These are phyloP conservation scores for Smutsia temminckii DNA, from an alignment of 2,797 vertebrate genomes.

Conservation along the genomic window DNA sequence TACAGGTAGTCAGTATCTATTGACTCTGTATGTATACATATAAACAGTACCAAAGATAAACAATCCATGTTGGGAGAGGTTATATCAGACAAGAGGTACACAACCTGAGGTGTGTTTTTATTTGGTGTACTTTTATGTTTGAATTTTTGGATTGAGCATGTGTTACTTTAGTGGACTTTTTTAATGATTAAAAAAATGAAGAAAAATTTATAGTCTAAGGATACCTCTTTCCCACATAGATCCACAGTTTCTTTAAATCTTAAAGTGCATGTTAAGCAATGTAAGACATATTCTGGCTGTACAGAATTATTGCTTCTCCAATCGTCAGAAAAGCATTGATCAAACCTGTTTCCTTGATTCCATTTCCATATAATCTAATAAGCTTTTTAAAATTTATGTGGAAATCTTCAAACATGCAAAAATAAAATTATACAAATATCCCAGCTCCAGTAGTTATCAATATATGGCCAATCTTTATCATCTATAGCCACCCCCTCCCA, in stretches of 20 bases:
- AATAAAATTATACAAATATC: neutral
- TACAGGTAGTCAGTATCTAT: neutral
- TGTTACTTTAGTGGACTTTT: constrained; percentile 31
- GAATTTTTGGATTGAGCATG: constrained; percentile 16
- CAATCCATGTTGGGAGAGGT: neutral
- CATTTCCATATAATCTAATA: constrained; percentile 13
- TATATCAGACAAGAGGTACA: constrained; percentile 15
- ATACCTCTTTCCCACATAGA: constrained; percentile 29
- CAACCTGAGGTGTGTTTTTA: constrained; percentile 11
- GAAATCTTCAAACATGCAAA: constrained; percentile 28
- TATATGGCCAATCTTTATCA: neutral
- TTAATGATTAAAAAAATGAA: neutral
- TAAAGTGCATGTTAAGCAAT: neutral
- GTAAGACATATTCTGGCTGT: constrained; percentile 14
- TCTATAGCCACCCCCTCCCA: neutral
- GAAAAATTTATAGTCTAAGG: neutral
- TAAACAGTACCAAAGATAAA: constrained; percentile 25
- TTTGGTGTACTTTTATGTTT: neutral
- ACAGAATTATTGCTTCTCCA: neutral
- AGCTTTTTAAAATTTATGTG: neutral
- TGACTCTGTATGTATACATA: neutral
- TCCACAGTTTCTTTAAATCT: neutral
- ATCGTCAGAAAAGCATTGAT: neutral
- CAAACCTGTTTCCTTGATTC: constrained; percentile 21
- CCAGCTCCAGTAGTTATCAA: neutral